A percentile compares a stretch with the other conserved stretches of the same genome.
Conservation (phyloP, 2,797 vertebrate genomes). For the Sebastes steindachneri region DNA sequence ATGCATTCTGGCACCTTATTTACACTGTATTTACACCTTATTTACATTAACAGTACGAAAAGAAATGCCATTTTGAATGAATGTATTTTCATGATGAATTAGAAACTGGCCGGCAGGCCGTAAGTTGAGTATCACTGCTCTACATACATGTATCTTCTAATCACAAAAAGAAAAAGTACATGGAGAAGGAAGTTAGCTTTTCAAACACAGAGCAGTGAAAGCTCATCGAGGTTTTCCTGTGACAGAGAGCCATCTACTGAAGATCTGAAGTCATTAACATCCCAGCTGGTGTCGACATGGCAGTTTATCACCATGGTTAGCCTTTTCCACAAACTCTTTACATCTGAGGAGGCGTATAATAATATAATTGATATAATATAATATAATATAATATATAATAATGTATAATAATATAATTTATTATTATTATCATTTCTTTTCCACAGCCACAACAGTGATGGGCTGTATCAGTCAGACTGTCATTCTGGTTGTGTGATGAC, state of each 20-base stretch:
- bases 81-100: too few relatives aligned
- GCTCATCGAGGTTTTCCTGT: slow-evolving; percentile 31
- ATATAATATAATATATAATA: too few relatives aligned
- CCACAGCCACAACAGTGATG: not conserved
- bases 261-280: slow-evolving; percentile 42
- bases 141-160: not conserved
- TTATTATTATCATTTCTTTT: not conserved
- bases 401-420: too few relatives aligned
- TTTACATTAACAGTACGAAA: too few relatives aligned
- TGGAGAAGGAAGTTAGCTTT: too few relatives aligned
- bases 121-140: too few relatives aligned
- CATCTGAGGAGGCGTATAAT: not conserved
- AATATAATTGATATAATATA: too few relatives aligned
- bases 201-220: not conserved
- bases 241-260: slow-evolving; percentile 62
- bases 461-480: slow-evolving; percentile 11
- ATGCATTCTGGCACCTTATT: too few relatives aligned
- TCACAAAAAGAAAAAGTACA: not conserved
- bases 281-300: not conserved
- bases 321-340: not conserved
- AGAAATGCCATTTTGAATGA: too few relatives aligned
- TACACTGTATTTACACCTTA: too few relatives aligned
- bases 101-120: too few relatives aligned
- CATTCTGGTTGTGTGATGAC: slow-evolving; percentile 31
- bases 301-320: not conserved